These are phyloP conservation scores for Pterocles burchelli DNA, from an alignment of 2,113 vertebrate genomes.

Conservation along the genomic window DNA sequence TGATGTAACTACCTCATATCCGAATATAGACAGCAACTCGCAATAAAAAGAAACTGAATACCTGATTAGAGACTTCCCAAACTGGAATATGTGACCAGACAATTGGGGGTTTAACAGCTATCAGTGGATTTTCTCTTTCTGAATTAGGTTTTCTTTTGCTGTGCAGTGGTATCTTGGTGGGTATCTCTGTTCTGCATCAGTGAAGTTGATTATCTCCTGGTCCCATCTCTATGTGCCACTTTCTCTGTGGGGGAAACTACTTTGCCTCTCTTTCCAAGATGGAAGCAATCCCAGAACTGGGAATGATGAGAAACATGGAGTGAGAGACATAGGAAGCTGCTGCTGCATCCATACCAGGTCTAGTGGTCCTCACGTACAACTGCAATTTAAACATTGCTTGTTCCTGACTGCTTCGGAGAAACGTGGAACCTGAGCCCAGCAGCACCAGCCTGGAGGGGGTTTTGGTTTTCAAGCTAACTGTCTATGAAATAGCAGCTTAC, in stretches of 20 bases:
- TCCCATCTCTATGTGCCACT: neutral
- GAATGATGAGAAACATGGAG: neutral
- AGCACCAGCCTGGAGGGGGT: neutral
- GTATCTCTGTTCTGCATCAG: neutral
- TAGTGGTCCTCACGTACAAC: neutral
- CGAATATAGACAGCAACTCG: accelerated
- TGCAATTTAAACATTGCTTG: neutral
- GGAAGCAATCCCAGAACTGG: neutral
- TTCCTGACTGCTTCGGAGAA: neutral
- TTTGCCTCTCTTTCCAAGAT: neutral
- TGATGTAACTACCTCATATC: neutral
- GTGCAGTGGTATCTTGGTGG: neutral
- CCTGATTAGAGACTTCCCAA: neutral
- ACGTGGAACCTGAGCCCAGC: neutral
- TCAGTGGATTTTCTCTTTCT: neutral
- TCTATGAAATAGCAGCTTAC: neutral
- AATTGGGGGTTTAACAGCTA: neutral
- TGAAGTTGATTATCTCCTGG: neutral
- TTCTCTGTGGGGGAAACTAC: neutral
- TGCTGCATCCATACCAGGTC: neutral
- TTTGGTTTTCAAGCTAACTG: neutral
- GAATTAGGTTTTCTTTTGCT: neutral
- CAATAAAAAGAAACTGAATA: neutral
- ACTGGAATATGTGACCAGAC: neutral
- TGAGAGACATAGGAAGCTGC: neutral